Conservation (phyloP, 1,140 invertebrate genomes). For the Eubasilissa regina region DNA sequence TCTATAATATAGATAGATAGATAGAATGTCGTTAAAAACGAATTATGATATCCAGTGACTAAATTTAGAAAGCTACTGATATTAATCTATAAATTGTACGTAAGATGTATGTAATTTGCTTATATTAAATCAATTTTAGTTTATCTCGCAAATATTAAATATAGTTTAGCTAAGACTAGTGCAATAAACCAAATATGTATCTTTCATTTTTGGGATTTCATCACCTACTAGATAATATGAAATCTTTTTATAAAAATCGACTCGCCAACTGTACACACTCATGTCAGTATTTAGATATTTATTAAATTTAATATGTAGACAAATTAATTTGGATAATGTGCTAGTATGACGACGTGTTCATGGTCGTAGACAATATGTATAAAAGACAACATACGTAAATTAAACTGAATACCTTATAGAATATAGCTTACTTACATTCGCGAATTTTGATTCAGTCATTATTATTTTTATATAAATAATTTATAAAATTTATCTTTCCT, state of each 20-base stretch:
- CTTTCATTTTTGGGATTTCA: slow-evolving; percentile 52
- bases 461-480: background rate
- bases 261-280: slow-evolving; percentile 53
- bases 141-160: slow-evolving; percentile 3
- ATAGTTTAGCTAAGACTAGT: slow-evolving; percentile 43
- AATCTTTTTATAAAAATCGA: slow-evolving; percentile 45
- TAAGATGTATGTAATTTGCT: slow-evolving; percentile 4
- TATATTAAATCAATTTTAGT: slow-evolving; percentile 33
- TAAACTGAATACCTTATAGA: background rate
- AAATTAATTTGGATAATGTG: background rate
- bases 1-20: background rate
- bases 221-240: slow-evolving; percentile 12
- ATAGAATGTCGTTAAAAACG: slow-evolving; percentile 54
- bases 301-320: slow-evolving; percentile 41
- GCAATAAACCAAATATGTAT: slow-evolving; percentile 59
- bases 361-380: slow-evolving; percentile 16
- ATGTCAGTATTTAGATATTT: slow-evolving; percentile 58
- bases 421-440: slow-evolving; percentile 32
- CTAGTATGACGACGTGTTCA: background rate
- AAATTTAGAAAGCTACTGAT: slow-evolving; percentile 30
- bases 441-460: slow-evolving; percentile 10
- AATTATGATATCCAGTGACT: slow-evolving; percentile 48
- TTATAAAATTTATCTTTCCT: background rate
- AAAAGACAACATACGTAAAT: slow-evolving; percentile 30
- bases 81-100: slow-evolving; percentile 18